phyloP scores from a whole-genome alignment of 2,888 invertebrate species.

The Cecidostiba fungosa region DNA sequence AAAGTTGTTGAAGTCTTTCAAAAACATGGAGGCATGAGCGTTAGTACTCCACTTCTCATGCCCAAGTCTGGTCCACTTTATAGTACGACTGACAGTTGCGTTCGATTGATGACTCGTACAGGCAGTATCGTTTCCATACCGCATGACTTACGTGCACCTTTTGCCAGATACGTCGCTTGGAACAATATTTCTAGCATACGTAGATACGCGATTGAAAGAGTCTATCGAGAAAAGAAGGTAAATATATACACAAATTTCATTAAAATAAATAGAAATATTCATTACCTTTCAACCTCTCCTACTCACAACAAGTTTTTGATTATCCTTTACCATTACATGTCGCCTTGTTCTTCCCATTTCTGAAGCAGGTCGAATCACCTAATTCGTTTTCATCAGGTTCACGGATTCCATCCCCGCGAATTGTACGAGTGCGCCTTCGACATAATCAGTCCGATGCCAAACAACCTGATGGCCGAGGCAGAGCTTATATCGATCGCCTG shows the following conservation, averaged over 20 bases:
- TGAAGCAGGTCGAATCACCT: neutral
- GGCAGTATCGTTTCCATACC: slow-evolving; percentile 93
- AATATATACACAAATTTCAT: slow-evolving; percentile 12
- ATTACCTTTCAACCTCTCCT: neutral
- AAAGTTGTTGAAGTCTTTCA: slow-evolving; percentile 84
- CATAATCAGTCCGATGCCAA: slow-evolving; percentile 89
- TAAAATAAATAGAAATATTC: neutral
- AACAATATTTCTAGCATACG: slow-evolving; percentile 89
- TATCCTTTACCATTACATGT: slow-evolving; percentile 4
- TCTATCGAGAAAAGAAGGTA: slow-evolving; percentile 90
- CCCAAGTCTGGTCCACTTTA: slow-evolving; percentile 85
- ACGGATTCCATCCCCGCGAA: slow-evolving; percentile 93
- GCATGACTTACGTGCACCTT: slow-evolving; percentile 90
- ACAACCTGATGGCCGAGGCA: slow-evolving; percentile 90
- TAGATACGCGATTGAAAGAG: slow-evolving; percentile 92
- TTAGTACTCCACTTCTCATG: slow-evolving; percentile 90
- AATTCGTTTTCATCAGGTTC: slow-evolving; percentile 71
- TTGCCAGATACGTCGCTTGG: slow-evolving; percentile 91
- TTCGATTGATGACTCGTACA: slow-evolving; percentile 92
- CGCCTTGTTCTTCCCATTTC: neutral
- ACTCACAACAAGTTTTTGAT: neutral
- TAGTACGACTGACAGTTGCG: slow-evolving; percentile 84
- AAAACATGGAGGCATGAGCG: slow-evolving; percentile 89
- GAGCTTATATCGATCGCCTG: slow-evolving; percentile 91
- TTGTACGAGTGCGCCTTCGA: slow-evolving; percentile 96